Conservation (phyloP, 2,888 invertebrate genomes). For the Stenodema calcarata region DNA sequence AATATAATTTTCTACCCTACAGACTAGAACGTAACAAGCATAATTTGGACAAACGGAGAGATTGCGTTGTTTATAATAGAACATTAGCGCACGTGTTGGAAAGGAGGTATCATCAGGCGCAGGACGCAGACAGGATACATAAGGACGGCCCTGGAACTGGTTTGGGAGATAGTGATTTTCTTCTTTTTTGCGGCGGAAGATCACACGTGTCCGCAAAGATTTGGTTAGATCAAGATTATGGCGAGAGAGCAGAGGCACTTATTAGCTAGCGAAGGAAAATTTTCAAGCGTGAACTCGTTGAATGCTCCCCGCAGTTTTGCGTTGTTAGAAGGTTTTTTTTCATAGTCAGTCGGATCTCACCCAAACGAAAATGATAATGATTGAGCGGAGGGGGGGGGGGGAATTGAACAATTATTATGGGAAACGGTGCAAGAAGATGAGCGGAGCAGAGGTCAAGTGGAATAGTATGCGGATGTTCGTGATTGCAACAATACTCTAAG, state of each 20-base stretch:
- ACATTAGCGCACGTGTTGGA: neutral
- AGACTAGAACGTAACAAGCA: neutral
- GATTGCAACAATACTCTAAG: too few species aligned
- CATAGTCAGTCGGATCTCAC: too few species aligned
- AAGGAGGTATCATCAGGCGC: neutral
- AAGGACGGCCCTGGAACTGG: neutral
- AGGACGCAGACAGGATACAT: neutral
- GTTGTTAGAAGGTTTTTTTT: neutral
- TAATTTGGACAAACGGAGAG: neutral
- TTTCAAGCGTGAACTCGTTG: neutral
- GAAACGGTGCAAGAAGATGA: neutral
- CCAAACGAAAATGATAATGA: neutral
- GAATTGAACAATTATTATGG: neutral
- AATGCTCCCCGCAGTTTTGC: neutral
- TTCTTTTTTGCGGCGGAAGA: neutral
- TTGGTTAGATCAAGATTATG: neutral
- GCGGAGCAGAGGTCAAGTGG: neutral
- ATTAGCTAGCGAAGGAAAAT: neutral
- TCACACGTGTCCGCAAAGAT: neutral
- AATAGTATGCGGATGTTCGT: neutral
- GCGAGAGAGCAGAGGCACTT: neutral
- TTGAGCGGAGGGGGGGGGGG: neutral
- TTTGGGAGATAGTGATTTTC: neutral
- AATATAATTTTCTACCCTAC: neutral
- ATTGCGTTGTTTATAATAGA: neutral